Evolutionary conservation across 2,888 invertebrate species (phyloP).

Genomic region (Caenorhabditis sulstoni): DNA sequence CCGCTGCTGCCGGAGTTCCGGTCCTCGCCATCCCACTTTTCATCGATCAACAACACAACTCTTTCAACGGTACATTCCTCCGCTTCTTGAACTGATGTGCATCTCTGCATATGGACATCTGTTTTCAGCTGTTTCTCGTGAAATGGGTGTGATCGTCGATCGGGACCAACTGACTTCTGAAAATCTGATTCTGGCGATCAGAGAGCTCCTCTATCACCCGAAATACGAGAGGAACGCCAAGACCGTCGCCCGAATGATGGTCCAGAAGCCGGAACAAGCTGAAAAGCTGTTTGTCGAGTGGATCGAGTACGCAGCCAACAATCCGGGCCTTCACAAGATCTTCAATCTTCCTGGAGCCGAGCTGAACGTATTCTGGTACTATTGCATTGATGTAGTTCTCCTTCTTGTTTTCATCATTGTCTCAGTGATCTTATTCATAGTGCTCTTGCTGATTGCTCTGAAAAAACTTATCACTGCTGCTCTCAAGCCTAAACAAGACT

Average conservation of each 20-base stretch:
- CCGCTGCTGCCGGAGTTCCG: conserved; percentile 66
- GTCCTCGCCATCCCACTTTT: conserved; percentile 68
- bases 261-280: conserved; percentile 45
- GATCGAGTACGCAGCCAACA: conserved; percentile 60
- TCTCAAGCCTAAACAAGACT: too few relatives aligned
- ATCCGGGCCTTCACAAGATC: conserved; percentile 53
- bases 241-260: conserved; percentile 54
- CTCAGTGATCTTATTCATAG: conserved; percentile 8
- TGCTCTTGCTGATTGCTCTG: background rate
- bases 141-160: conserved; percentile 49
- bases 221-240: conserved; percentile 55
- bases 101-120: background rate
- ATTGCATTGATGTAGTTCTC: conserved; percentile 32
- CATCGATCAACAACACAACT: conserved; percentile 65
- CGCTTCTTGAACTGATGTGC: too few relatives aligned
- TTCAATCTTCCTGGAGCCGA: conserved; percentile 51
- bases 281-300: conserved; percentile 53
- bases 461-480: background rate
- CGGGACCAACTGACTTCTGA: conserved; percentile 36
- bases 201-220: conserved; percentile 34
- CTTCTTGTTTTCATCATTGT: background rate
- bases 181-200: conserved; percentile 39
- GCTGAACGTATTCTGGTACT: conserved; percentile 44
- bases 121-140: conserved; percentile 37
- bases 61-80: conserved; percentile 43